Conservation (phyloP, 64 coral and sea anemone species). For the Dendronephthya gigantea region DNA sequence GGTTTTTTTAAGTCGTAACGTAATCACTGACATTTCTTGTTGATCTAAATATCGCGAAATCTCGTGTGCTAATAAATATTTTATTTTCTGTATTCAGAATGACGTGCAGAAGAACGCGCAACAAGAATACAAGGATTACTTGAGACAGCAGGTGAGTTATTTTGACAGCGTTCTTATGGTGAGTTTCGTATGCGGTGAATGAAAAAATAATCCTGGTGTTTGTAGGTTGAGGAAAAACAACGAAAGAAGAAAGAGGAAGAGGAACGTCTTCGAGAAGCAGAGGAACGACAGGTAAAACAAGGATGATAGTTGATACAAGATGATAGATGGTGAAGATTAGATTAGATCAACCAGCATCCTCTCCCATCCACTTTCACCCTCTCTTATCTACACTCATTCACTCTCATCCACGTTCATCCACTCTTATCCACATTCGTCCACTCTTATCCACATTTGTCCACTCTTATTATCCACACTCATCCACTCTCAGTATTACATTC, state of each 20-base stretch:
- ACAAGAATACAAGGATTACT: background rate
- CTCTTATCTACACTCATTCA: too few species aligned
- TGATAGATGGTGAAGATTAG: too few species aligned
- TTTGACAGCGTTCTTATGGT: background rate
- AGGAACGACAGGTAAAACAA: background rate
- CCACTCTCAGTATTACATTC: background rate
- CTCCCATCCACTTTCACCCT: too few species aligned
- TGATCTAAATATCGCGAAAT: too few species aligned
- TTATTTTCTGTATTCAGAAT: background rate
- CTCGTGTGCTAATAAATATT: background rate
- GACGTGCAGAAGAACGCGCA: background rate
- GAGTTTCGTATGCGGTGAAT: background rate
- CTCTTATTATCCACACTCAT: too few species aligned
- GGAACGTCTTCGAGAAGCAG: background rate
- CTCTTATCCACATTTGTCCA: too few species aligned
- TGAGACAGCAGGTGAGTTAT: background rate
- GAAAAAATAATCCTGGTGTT: background rate
- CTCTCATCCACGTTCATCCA: too few species aligned
- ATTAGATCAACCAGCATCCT: too few species aligned
- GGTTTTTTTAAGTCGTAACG: background rate
- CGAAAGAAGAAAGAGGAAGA: slow-evolving; percentile 7
- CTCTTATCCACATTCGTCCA: too few species aligned
- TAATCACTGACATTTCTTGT: too few species aligned
- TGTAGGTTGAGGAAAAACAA: background rate
- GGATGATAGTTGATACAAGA: too few species aligned